A percentile compares a stretch with the other conserved stretches of the same genome.
Evolutionary conservation across 2,113 vertebrate genomes (phyloP).

Genomic region (Nyctereutes procyonoides): DNA sequence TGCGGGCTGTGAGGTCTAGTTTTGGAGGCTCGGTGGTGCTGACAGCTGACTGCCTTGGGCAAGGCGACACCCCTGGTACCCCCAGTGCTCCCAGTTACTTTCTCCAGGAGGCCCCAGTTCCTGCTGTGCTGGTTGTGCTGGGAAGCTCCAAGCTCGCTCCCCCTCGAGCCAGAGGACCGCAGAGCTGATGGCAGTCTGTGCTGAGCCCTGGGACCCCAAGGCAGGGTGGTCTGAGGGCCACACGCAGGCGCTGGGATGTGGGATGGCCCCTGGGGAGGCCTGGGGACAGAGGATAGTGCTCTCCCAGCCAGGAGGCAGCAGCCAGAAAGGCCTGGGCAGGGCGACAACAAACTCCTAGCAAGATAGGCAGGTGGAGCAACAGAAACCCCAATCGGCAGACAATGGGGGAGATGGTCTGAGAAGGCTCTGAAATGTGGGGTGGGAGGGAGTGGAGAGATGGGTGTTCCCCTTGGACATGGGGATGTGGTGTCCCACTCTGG

Average conservation of each 20-base stretch:
- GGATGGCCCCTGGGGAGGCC: neutral
- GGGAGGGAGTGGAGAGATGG: neutral
- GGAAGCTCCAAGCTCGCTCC: neutral
- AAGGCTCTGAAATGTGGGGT: neutral
- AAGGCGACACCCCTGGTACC: neutral
- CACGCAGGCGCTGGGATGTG: neutral
- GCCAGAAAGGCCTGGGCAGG: too few relatives aligned
- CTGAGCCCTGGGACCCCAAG: neutral
- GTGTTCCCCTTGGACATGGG: accelerated
- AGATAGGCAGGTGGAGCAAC: neutral
- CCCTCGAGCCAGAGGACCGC: neutral
- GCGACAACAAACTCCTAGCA: neutral
- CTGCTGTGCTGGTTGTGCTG: neutral
- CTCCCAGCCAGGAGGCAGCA: neutral
- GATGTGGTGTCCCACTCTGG: too few relatives aligned
- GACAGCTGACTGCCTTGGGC: neutral
- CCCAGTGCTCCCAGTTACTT: neutral
- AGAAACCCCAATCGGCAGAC: neutral
- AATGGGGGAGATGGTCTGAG: neutral
- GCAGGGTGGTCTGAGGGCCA: neutral
- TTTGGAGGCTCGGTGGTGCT: neutral
- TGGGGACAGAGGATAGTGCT: neutral
- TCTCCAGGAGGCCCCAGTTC: neutral
- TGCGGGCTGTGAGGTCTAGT: neutral
- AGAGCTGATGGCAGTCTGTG: too few relatives aligned